These are phyloP conservation scores for Orussus abietinus DNA, from an alignment of 1,140 invertebrate genomes.

Conservation along the genomic window DNA sequence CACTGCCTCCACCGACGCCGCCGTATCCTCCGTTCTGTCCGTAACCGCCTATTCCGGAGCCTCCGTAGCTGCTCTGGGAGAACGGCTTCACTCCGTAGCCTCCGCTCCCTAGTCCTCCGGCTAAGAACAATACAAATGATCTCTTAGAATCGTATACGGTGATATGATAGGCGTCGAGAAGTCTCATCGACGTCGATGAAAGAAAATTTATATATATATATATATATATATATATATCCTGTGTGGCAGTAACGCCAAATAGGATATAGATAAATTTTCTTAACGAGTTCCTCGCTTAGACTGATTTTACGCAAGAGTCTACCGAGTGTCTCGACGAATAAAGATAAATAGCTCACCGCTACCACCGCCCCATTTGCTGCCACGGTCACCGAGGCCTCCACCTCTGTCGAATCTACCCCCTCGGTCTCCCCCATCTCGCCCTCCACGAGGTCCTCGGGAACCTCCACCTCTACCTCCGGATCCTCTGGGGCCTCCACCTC, in stretches of 20 bases:
- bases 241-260: too few species aligned
- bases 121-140: too few species aligned
- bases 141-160: too few species aligned
- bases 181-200: not conserved
- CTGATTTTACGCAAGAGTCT: too few species aligned
- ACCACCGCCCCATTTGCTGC: constrained; percentile 39
- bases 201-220: constrained; percentile 4
- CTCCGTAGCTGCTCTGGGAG: constrained; percentile 33
- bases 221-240: too few species aligned
- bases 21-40: constrained; percentile 39
- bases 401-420: constrained; percentile 39
- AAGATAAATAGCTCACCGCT: constrained; percentile 21
- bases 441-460: constrained; percentile 26
- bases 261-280: constrained; percentile 7
- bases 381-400: constrained; percentile 31
- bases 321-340: too few species aligned
- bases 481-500: constrained; percentile 10
- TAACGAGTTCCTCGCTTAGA: too few species aligned
- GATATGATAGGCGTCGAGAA: constrained; percentile 2
- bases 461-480: constrained; percentile 30
- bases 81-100: constrained; percentile 31
- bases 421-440: constrained; percentile 34
- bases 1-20: constrained; percentile 25
- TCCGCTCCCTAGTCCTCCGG: constrained; percentile 30
- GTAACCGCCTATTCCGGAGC: constrained; percentile 27